Evolutionary conservation across 2,113 vertebrate species (phyloP).

Genomic region (Cavia aperea): DNA sequence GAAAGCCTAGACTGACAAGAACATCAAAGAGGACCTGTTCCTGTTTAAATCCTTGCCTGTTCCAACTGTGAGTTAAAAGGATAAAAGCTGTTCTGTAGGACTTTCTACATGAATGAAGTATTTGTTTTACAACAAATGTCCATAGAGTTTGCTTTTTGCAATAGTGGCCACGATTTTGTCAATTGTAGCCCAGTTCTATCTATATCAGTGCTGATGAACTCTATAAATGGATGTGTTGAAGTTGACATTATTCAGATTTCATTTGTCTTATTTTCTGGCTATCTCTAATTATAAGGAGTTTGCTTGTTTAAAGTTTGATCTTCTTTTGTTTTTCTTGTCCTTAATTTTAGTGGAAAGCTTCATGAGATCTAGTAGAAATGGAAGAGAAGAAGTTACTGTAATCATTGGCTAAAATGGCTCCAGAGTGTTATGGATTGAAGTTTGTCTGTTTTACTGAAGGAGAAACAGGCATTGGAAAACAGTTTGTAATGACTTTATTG

Average conservation of each 20-base stretch:
- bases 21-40: neutral
- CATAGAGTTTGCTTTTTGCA: neutral
- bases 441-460: constrained; percentile 17
- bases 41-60: constrained; percentile 9
- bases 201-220: neutral
- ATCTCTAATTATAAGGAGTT: neutral
- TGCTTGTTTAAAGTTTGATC: neutral
- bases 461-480: constrained; percentile 17
- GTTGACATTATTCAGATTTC: constrained; percentile 31
- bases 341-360: constrained; percentile 34
- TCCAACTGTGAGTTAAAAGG: neutral
- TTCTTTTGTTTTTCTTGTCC: constrained; percentile 22
- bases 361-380: neutral
- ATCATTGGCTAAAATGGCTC: neutral
- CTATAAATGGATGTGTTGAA: constrained; percentile 2
- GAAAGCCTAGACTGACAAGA: constrained; percentile 15
- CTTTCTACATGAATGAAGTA: constrained; percentile 38
- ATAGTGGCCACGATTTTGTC: neutral
- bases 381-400: neutral
- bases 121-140: constrained; percentile 30
- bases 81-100: neutral
- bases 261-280: neutral
- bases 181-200: neutral
- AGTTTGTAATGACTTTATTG: neutral
- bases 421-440: neutral